Evolutionary conservation across 2,113 vertebrate species (phyloP), one percentile per base, ranked within the genome.

Genomic region (Heterotis niloticus): DNA sequence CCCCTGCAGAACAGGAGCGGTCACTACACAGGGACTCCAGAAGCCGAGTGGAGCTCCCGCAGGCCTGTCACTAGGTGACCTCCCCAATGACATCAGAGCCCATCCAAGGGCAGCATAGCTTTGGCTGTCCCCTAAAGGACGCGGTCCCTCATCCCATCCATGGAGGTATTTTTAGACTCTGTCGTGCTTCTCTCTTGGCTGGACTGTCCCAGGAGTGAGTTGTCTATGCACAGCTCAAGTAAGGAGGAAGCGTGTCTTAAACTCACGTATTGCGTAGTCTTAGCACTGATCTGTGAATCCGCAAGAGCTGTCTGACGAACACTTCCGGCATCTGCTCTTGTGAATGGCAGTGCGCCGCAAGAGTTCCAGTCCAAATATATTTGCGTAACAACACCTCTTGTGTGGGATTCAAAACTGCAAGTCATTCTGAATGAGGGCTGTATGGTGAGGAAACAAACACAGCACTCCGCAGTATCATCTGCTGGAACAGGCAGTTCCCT

Each of bases 161-260:
- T 17, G 17, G 28, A 29, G 34, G 29, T 71, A 71, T 71, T 71
- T 71, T 51, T 71, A 71, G 68, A 71, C 60, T 20, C 20, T 11
- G 2, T 34, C 44, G 16, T 18, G 68, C 68, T 4, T 28, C 34
- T 1, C 29, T 28, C 29, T 51, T 44, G 34, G 34, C 7, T 44
- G 34, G 34, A 44, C 34, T 44, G 34, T 16, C 18, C 28, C 26
- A 16, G 28, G 67, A 16, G 14, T 20, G 20, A 20, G 60, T 10
- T 62, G 20, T 62, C 4, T 20, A 11, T 13, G 14, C 3, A 62
- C 60, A 62, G 14, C 60, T 62, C 60, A 62, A 62, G 20, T 17
- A 2, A 20, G 60, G 14, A 62, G 20, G n/a, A n/a, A n/a, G n/a
- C n/a, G n/a, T 62, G 60, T 14, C 20, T 20, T 20, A 20, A 62